Evolutionary conservation across 1,140 invertebrate genomes (phyloP), one percentile per base, ranked within the genome.

Genomic region (Calliphora vicina): DNA sequence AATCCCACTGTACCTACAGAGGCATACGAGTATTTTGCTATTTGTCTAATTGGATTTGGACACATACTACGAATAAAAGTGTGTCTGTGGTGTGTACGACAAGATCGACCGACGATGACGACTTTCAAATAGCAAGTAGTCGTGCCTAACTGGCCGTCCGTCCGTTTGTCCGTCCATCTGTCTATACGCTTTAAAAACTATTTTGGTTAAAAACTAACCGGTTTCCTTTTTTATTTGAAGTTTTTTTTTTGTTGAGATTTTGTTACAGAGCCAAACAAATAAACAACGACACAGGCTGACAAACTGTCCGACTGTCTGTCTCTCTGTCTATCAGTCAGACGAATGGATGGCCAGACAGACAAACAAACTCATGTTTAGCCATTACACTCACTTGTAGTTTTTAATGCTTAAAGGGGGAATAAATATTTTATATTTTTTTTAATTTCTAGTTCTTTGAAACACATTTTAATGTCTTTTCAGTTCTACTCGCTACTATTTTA

Each of bases 21-120:
- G n/a, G n/a, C 5, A 35, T 35, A 35, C 35, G 35, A 35, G 35
- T 35, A 35, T 35, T 43, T 45, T 45, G 74, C 74, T 20, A 78
- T 78, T 78, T 78, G 35, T 78, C 74, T 78, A 78, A 78, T 78
- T 78, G 74, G 35, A 78, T 78, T 78, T 78, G 35, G 35, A 43
- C 35, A 23, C 74, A 78, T 43, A 45, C 27, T 13, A 17, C 12
- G 15, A n/a, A 17, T 35, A 35, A n/a, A n/a, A 17, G 50, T 57
- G 15, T 57, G 35, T 35, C 35, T 35, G 35, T 57, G 50, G 50
- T 57, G 50, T 57, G 17, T 23, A 23, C 20, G 61, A 6, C 9
- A 67, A 67, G 23, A 25, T 20, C 61, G 5, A 57, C n/a, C 15
- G 4, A 57, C 50, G 50, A 23, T 67, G 61, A 67, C 61, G 61